Evolutionary conservation across 2,888 invertebrate species (phyloP).

Genomic region (Muscina levida): DNA sequence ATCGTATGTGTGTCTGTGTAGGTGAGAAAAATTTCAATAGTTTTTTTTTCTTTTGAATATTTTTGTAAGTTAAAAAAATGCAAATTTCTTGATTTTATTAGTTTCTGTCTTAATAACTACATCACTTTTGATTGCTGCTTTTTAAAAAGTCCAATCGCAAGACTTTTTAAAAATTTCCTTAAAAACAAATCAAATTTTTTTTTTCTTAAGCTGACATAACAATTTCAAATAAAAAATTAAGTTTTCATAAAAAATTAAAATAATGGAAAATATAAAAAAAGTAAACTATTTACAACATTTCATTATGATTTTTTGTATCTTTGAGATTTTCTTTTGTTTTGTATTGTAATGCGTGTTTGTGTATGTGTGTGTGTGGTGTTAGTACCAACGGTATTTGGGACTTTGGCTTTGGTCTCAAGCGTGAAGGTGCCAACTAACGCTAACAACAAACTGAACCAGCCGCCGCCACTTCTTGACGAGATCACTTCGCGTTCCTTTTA

Average conservation of each 20-base stretch:
- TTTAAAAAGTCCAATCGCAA: slow-evolving; percentile 68
- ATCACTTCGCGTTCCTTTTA: background rate
- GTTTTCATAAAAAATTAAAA: slow-evolving; percentile 3
- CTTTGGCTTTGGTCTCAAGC: slow-evolving; percentile 54
- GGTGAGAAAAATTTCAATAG: slow-evolving; percentile 56
- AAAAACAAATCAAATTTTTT: slow-evolving; percentile 35
- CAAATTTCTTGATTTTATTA: slow-evolving; percentile 9
- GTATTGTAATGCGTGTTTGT: slow-evolving; percentile 17
- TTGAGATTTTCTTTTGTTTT: slow-evolving; percentile 58
- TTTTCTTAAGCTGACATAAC: slow-evolving; percentile 10
- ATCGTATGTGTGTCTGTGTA: slow-evolving; percentile 64
- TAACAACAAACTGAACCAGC: slow-evolving; percentile 68
- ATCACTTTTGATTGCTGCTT: slow-evolving; percentile 78
- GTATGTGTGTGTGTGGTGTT: background rate
- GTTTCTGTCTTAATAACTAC: slow-evolving; percentile 75
- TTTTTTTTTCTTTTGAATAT: slow-evolving; percentile 58
- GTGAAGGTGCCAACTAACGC: slow-evolving; percentile 60
- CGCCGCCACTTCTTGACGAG: slow-evolving; percentile 57
- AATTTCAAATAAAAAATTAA: slow-evolving; percentile 45
- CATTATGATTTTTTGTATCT: slow-evolving; percentile 27
- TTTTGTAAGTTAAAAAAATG: slow-evolving; percentile 56
- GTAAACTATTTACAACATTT: slow-evolving; percentile 57
- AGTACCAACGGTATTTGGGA: too few relatives aligned
- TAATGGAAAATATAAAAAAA: slow-evolving; percentile 40
- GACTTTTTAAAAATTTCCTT: slow-evolving; percentile 61